Evolutionary conservation across 2,888 invertebrate species (phyloP), one percentile per base, ranked within the genome.

Genomic region (Meiosimyza platycephala): DNA sequence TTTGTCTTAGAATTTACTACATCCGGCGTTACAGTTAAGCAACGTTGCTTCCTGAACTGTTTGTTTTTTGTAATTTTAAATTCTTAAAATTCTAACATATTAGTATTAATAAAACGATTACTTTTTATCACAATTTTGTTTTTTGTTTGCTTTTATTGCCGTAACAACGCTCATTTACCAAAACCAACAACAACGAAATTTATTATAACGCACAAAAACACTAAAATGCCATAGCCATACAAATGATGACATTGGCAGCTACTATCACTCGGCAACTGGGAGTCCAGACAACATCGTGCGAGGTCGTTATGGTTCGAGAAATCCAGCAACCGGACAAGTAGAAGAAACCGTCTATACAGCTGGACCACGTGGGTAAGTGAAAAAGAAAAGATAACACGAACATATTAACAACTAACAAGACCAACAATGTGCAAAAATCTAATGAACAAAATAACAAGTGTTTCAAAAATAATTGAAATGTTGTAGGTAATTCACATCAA

Each of bases 261-360:
- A 92, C 80, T 94, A 92, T 84, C 93, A 94, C 84, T 89, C 88
- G 76, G 89, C 88, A 73, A 85, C 90, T 73, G 92, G 92, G 50
- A 91, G 91, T 80, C 91, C 90, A 55, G 92, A 91, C 84, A 89
- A 92, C 78, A 90, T 92, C 63, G 93, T 93, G 28, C 90, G 91
- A 74, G 93, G 93, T 71, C 89, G 92, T 83, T 93, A 93, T 84
- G 93, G 93, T 62, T 90, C 92, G 75, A 89, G 92, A 80, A 93
- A 92, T 85, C 92, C 93, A n/a, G 90, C 89, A 75, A 92, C 90
- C 76, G 92, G 93, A 70, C 89, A 89, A 65, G 89, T 92, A 67
- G 92, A 93, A 80, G 91, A 92, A 82, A 92, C 92, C 4, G 89
- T 91, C 59, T 94, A 94, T 83, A 92, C 94, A 11, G 93, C 94